A percentile compares a stretch with the other conserved stretches of the same genome.
Evolutionary conservation across 2,797 vertebrate genomes (phyloP).

Genomic region (Lepidocolaptes lacrymiger): DNA sequence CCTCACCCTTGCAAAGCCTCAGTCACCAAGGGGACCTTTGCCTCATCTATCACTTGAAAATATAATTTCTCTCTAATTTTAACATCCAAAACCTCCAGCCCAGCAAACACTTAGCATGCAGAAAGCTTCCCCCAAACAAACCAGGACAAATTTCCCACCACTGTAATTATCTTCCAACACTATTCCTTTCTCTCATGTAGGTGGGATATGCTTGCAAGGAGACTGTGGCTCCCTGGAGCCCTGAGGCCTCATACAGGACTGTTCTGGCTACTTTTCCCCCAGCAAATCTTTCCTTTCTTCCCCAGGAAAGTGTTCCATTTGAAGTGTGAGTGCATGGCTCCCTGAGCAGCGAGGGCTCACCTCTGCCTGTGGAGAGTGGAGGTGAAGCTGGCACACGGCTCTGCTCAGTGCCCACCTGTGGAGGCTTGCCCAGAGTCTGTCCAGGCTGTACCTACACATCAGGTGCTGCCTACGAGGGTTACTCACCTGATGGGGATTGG

Average conservation of each 20-base stretch:
- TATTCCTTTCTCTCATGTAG: neutral
- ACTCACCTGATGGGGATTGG: neutral
- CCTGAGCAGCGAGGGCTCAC: rapidly evolving
- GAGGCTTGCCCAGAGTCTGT: neutral
- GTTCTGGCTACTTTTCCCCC: neutral
- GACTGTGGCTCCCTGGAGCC: neutral
- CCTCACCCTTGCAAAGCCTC: neutral
- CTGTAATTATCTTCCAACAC: neutral
- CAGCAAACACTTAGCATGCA: neutral
- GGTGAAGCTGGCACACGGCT: neutral
- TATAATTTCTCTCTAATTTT: neutral
- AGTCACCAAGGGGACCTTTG: neutral
- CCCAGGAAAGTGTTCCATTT: neutral
- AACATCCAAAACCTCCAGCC: neutral
- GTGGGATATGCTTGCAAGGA: neutral
- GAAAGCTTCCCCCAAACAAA: neutral
- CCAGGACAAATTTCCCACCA: neutral
- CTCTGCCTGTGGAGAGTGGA: neutral
- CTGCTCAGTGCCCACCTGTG: rapidly evolving
- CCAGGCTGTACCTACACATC: rapidly evolving
- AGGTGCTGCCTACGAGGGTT: neutral
- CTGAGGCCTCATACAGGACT: neutral
- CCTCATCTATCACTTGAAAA: neutral
- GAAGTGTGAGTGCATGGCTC: neutral
- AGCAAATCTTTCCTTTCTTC: neutral